Evolutionary conservation across 2,888 invertebrate species (phyloP).

Genomic region (Netelia inedita): DNA sequence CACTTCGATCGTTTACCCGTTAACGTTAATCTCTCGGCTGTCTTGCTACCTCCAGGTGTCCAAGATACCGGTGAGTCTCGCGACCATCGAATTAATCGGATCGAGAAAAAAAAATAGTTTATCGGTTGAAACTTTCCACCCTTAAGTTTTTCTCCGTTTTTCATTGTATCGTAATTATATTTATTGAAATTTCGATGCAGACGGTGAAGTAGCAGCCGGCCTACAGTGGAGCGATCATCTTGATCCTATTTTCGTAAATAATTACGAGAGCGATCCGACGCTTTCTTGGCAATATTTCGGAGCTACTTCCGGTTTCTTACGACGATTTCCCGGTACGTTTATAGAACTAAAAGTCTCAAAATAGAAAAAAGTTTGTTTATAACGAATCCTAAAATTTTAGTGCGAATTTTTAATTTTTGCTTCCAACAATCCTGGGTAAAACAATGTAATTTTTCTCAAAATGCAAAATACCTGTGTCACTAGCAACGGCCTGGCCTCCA

Average conservation of each 20-base stretch:
- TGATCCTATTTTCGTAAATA: slow-evolving; percentile 95
- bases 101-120: neutral
- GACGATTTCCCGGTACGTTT: slow-evolving; percentile 94
- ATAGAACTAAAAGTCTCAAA: neutral
- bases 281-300: slow-evolving; percentile 99
- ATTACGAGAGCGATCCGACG: slow-evolving; percentile 95
- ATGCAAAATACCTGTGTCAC: slow-evolving; percentile 52
- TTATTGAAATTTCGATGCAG: slow-evolving; percentile 84
- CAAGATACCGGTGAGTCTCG: slow-evolving; percentile 88
- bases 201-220: slow-evolving; percentile 93
- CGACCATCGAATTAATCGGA: neutral
- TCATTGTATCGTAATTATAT: neutral
- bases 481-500: slow-evolving; percentile 94
- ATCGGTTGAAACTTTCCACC: neutral
- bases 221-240: slow-evolving; percentile 98
- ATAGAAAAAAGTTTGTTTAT: too few relatives aligned
- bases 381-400: slow-evolving; percentile 9
- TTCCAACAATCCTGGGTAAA: too few relatives aligned
- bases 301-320: slow-evolving; percentile 97
- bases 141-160: neutral
- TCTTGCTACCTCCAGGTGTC: slow-evolving; percentile 94
- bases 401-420: too few relatives aligned
- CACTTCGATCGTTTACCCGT: slow-evolving; percentile 95
- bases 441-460: slow-evolving; percentile 28
- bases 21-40: slow-evolving; percentile 94